These are phyloP conservation scores for Drosophila melanica DNA, from an alignment of 1,140 invertebrate genomes.

Conservation along the genomic window DNA sequence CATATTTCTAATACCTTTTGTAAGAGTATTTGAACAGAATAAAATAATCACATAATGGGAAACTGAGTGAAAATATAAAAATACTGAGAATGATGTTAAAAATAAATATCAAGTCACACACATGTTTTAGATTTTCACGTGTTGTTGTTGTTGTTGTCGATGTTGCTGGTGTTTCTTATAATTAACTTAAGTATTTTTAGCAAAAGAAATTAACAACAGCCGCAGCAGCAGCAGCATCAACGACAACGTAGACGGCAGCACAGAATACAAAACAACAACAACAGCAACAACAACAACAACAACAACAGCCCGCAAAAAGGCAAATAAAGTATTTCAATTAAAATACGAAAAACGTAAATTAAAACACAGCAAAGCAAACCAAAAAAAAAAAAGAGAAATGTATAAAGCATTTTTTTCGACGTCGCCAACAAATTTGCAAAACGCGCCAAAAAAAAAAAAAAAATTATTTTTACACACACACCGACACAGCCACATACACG, in stretches of 20 bases:
- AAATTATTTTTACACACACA: neutral
- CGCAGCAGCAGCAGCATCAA: conserved; percentile 6
- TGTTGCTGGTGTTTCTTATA: conserved; percentile 59
- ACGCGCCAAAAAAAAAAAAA: conserved; percentile 22
- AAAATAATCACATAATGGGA: neutral
- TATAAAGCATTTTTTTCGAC: neutral
- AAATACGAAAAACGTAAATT: conserved; percentile 46
- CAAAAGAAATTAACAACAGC: conserved; percentile 51
- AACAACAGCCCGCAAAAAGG: conserved; percentile 30
- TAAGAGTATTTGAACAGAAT: neutral
- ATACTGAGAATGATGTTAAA: conserved; percentile 52
- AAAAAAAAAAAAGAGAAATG: neutral
- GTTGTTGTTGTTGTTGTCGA: conserved; percentile 5
- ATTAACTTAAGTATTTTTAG: conserved; percentile 81
- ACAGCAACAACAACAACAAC: neutral
- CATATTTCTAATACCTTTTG: too few relatives aligned
- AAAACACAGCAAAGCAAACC: conserved; percentile 19
- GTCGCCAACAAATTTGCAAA: conserved; percentile 31
- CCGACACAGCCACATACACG: neutral
- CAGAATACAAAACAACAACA: neutral
- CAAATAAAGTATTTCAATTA: conserved; percentile 70
- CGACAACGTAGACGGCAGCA: neutral
- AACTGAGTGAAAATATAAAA: conserved; percentile 21
- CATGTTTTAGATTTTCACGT: conserved; percentile 73
- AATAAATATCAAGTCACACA: conserved; percentile 80